phyloP scores from a whole-genome alignment of 2,797 vertebrate species.

The Apogon talboti region DNA sequence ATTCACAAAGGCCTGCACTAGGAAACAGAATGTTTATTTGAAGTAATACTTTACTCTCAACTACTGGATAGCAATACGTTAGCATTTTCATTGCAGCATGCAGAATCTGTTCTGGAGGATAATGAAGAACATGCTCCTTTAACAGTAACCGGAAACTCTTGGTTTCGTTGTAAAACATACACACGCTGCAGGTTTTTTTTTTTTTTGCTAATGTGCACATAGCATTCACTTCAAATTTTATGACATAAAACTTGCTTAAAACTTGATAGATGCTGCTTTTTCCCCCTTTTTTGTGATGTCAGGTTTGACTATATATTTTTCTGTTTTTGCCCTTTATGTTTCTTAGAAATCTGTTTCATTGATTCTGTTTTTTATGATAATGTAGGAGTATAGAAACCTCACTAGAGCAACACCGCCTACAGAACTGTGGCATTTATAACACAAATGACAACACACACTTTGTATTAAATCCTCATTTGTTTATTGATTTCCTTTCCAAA shows the following conservation, averaged over 20 bases:
- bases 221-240: background rate
- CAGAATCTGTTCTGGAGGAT: conserved; percentile 41
- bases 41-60: conserved; percentile 82
- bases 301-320: background rate
- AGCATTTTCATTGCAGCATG: conserved; percentile 66
- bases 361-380: conserved; percentile 6
- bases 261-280: background rate
- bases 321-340: background rate
- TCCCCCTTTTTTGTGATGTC: background rate
- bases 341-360: background rate
- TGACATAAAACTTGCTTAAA: conserved; percentile 2
- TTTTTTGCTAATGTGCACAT: background rate
- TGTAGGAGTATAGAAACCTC: background rate
- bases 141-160: conserved; percentile 36
- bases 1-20: conserved; percentile 76
- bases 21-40: conserved; percentile 85
- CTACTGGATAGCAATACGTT: conserved; percentile 78
- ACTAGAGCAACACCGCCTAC: too few relatives aligned
- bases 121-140: conserved; percentile 39
- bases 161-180: conserved; percentile 34
- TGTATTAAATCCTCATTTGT: conserved; percentile 18
- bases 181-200: background rate
- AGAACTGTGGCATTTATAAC: conserved; percentile 1
- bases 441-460: conserved; percentile 52
- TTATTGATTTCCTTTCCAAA: conserved; percentile 36